Conservation (phyloP, 2,888 invertebrate genomes). For the Thereva unica region DNA sequence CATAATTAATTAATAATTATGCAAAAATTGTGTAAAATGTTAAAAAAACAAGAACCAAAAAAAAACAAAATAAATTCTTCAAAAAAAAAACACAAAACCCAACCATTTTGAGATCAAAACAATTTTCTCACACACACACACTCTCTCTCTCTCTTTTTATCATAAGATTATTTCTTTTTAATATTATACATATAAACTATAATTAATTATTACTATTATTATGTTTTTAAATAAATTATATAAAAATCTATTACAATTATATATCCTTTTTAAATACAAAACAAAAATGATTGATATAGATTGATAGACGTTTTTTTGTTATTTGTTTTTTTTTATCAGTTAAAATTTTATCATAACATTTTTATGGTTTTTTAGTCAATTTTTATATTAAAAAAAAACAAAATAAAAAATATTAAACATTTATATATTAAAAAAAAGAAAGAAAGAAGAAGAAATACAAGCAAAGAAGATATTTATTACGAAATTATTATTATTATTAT, state of each 20-base stretch:
- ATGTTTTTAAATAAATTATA: conserved; percentile 30
- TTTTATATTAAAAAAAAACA: conserved; percentile 19
- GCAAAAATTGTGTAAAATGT: too few species aligned
- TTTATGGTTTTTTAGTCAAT: conserved; percentile 25
- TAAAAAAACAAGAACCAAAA: too few species aligned
- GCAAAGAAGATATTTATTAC: too few species aligned
- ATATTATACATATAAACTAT: conserved; percentile 8
- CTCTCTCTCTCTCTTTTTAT: too few species aligned
- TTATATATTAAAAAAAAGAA: too few species aligned
- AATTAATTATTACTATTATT: conserved; percentile 25
- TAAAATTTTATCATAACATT: conserved; percentile 29
- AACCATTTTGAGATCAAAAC: too few species aligned
- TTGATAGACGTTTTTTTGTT: conserved; percentile 17
- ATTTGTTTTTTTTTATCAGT: conserved; percentile 26
- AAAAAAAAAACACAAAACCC: too few species aligned
- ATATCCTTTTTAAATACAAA: too few species aligned
- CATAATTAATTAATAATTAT: too few species aligned
- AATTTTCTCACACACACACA: too few species aligned
- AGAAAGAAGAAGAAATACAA: too few species aligned
- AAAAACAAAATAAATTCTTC: too few species aligned
- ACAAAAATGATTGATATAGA: not conserved
- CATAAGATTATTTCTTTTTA: not conserved
- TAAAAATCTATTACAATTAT: not conserved
- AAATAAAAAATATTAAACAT: not conserved
- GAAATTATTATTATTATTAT: conserved; percentile 6